Evolutionary conservation across 1,140 invertebrate species (phyloP).

Genomic region (Drosophila sproati): DNA sequence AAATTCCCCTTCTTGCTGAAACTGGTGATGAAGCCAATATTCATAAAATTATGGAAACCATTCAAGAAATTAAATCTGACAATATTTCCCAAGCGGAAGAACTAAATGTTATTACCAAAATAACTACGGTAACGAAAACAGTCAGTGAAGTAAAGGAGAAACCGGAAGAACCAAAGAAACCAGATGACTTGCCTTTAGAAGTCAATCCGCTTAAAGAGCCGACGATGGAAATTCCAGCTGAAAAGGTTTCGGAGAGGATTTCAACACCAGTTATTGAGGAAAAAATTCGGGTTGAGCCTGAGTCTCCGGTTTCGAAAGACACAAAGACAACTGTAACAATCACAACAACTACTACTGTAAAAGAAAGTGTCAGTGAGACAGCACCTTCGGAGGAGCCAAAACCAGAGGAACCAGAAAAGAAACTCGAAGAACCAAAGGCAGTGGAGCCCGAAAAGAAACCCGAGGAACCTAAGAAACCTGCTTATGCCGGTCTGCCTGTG

Average conservation of each 20-base stretch:
- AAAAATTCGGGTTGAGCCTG: not conserved
- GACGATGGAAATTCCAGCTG: slow-evolving; percentile 4
- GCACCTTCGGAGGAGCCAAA: not conserved
- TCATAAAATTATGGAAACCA: slow-evolving; percentile 64
- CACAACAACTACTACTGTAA: slow-evolving; percentile 16
- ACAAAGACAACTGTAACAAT: slow-evolving; percentile 5
- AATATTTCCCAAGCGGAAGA: not conserved
- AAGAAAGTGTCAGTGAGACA: slow-evolving; percentile 9
- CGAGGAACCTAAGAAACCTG: slow-evolving; percentile 51
- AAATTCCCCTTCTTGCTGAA: slow-evolving; percentile 67
- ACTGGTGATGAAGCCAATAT: slow-evolving; percentile 63
- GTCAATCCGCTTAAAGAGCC: no score
- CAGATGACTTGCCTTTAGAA: slow-evolving; percentile 68
- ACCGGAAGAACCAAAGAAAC: slow-evolving; percentile 35
- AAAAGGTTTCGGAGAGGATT: not conserved
- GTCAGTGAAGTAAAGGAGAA: slow-evolving; percentile 16
- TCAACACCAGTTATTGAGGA: not conserved
- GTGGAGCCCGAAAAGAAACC: slow-evolving; percentile 31
- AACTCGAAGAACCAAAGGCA: not conserved
- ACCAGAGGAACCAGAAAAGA: slow-evolving; percentile 17
- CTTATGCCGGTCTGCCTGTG: slow-evolving; percentile 84
- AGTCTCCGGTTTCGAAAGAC: not conserved
- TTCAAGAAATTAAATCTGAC: slow-evolving; percentile 55
- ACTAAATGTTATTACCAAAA: not conserved
- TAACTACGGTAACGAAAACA: slow-evolving; percentile 16